Conservation (phyloP, 2,113 vertebrate species). For the Ginglymostoma cirratum region DNA sequence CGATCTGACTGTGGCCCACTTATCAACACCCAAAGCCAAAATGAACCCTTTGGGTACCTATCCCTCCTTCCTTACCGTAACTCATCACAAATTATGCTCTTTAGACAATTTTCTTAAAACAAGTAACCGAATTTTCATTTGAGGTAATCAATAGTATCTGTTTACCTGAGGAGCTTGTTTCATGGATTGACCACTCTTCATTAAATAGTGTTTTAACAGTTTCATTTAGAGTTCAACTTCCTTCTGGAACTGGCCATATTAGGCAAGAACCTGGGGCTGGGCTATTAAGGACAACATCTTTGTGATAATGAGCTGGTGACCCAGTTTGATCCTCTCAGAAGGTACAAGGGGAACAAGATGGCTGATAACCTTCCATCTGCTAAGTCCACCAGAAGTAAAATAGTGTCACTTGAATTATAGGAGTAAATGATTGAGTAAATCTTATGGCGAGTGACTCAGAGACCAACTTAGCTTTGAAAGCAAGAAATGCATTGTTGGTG, state of each 20-base stretch:
- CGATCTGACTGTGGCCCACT: not conserved
- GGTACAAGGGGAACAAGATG: not conserved
- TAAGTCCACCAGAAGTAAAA: not conserved
- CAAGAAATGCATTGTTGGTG: not conserved
- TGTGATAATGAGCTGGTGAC: too few species aligned
- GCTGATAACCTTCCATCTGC: not conserved
- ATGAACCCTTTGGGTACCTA: not conserved
- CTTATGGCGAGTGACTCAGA: not conserved
- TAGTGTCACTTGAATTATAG: not conserved
- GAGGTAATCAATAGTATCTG: not conserved
- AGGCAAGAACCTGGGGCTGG: not conserved
- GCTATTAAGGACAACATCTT: not conserved
- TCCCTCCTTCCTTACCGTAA: not conserved
- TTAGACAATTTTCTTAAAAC: not conserved
- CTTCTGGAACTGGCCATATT: not conserved
- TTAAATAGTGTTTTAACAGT: not conserved
- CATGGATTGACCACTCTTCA: not conserved
- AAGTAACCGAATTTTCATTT: not conserved
- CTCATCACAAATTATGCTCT: not conserved
- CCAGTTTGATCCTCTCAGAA: not conserved
- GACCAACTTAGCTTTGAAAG: not conserved
- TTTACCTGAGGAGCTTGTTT: not conserved
- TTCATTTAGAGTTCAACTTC: not conserved
- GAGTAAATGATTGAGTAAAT: not conserved
- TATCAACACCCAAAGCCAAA: not conserved